Base-by-base conservation (phyloP, 2,113 vertebrate genomes). In the Thalassarche chlororhynchos region DNA sequence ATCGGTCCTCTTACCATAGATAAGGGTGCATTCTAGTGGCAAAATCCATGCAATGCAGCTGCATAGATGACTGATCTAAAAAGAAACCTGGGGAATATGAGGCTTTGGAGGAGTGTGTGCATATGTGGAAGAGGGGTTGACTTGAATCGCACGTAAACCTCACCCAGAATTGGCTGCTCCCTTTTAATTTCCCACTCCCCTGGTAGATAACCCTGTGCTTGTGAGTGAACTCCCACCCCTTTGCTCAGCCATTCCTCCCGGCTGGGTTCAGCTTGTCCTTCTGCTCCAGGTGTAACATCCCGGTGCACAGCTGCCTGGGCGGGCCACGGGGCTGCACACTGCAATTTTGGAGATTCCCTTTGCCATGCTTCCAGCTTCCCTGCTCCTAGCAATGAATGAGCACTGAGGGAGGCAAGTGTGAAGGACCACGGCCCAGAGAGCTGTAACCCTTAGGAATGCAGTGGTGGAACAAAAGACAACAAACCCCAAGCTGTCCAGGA, bases 11-110 rank as follows among this genome's bases (percentile, higher is more conserved):
- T 98, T 98, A 98, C 96, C 97, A 97, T 96, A 98, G 98, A 98
- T 98, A 98, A 98, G 98, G 93, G 97, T 98, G 98, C 98, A 98
- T 98, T 98, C 98, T 98, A 98, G 98, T 98, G 98, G 98, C 97
- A 98, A 98, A 98, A 98, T 97, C 94, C 60, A 71, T 93, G 98
- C 98, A 98, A 97, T 98, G 98, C 98, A 98, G 98, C 97, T 96
- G 95, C 96, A 96, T 34, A 93, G 89, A 96, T 84, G 82, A 91
- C 87, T 87, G 90, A 95, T 87, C 88, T 89, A 87, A 94, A 84
- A 77, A 92, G 90, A 95, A 96, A 96, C 57, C 83, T 81, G 81
- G 72, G 47, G 70, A 93, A 87, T 89, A 95, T 32, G 61, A 82
- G 86, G 90, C 91, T 93, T 91, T 85, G 93, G 66, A 94, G 84